Evolutionary conservation across 2,797 vertebrate species (phyloP), one percentile per base, ranked within the genome.

Genomic region (Eutrigla gurnardus): DNA sequence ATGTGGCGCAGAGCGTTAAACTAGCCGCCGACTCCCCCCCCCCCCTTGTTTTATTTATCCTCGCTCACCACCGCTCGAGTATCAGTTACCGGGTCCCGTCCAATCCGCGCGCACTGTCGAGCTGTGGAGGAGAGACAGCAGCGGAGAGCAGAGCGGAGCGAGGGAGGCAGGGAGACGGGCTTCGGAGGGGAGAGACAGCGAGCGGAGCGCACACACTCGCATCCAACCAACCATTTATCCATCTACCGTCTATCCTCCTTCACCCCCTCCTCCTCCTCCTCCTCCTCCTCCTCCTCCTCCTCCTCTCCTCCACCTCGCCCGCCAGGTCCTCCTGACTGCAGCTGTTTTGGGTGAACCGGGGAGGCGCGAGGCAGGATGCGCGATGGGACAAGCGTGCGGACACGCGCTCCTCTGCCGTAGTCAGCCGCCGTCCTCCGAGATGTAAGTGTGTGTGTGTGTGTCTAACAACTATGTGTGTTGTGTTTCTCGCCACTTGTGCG

Each of bases 361-460:
- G 89, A 89, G 81, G 89, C 89, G 93, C 84, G 72, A 94, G 94
- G 81, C 92, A 97, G 95, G 96, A 96, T 93, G 96, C 96, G 96
- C 87, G 90, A 99, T 98, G 97, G 97, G 97, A 93, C 97, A 99
- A 92, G 96, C 97, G 85, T 98, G 97, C 89, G 97, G 97, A 93
- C 97, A 98, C 95, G 97, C 97, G 93, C 96, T 98, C 91, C 97
- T 98, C 83, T 99, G 97, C 94, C 96, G 97, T 93, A 98, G 95
- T 94, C 96, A 98, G 76, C 95, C 96, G 55, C 93, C 96, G 62
- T 92, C 96, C 55, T 93, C 95, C 83, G 96, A 97, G 75, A 93
- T 96, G 96, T 97, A 94, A 96, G 96, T 96, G 81, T 66, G 75
- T 65, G 49, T 76, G 96, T 96, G 79, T 65, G 80, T 65, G 46